phyloP scores from a whole-genome alignment of 1,140 invertebrate genomes.

The Lordiphosa stackelbergi region DNA sequence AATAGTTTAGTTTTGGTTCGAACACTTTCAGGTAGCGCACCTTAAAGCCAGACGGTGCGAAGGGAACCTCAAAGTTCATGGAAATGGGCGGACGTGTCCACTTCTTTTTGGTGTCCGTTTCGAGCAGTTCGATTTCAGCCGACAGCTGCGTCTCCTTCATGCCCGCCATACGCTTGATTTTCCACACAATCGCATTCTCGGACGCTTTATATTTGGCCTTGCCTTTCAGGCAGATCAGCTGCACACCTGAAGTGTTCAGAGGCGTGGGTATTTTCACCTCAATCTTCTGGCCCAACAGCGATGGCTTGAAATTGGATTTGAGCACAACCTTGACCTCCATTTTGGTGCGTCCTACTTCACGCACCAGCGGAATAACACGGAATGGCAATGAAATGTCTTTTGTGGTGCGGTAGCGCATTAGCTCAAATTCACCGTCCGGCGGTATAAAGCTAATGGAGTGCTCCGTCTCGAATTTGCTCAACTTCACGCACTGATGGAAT shows the following conservation, averaged over 20 bases:
- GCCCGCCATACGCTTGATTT: conserved; percentile 99
- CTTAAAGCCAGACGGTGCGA: conserved; percentile 98
- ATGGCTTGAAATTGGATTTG: conserved; percentile 99
- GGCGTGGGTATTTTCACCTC: conserved; percentile 99
- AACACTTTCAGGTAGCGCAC: conserved; percentile 99
- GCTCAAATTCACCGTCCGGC: conserved; percentile 99
- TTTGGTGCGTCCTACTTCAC: conserved; percentile 98
- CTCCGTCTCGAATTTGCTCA: conserved; percentile 99
- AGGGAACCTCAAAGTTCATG: conserved; percentile 99
- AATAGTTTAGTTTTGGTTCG: conserved; percentile 99
- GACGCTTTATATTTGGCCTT: conserved; percentile 99
- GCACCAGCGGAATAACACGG: conserved; percentile 98
- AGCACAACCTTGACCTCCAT: conserved; percentile 99
- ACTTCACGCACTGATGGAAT: conserved; percentile 99
- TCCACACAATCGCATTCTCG: conserved; percentile 99
- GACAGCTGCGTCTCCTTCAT: conserved; percentile 99
- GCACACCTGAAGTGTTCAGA: conserved; percentile 98
- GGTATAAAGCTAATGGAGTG: conserved; percentile 99
- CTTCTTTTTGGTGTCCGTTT: conserved; percentile 99
- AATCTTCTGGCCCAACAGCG: conserved; percentile 98
- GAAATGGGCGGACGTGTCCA: conserved; percentile 99
- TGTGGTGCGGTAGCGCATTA: conserved; percentile 99
- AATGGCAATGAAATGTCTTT: conserved; percentile 99
- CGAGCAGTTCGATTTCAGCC: conserved; percentile 99
- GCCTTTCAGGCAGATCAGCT: conserved; percentile 99